These are phyloP conservation scores for Leucopsar rothschildi DNA, from an alignment of 2,113 vertebrate species.

Conservation along the genomic window DNA sequence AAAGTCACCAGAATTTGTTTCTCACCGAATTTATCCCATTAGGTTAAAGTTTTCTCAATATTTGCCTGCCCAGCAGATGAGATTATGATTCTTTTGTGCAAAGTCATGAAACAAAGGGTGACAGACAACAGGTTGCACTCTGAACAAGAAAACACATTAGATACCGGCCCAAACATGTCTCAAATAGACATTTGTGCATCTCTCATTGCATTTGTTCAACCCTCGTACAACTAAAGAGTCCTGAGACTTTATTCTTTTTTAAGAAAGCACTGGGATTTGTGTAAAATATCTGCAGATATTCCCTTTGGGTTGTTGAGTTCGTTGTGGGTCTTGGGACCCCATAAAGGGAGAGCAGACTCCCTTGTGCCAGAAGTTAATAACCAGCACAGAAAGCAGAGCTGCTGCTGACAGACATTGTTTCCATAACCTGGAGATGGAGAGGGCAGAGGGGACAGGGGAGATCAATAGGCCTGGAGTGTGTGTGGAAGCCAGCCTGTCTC, in stretches of 20 bases:
- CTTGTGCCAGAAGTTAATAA: slow-evolving; percentile 19
- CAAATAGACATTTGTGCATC: background rate
- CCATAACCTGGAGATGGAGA: slow-evolving; percentile 23
- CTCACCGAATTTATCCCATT: background rate
- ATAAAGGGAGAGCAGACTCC: background rate
- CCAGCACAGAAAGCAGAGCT: slow-evolving; percentile 9
- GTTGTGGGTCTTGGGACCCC: slow-evolving; percentile 6
- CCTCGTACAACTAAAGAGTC: background rate
- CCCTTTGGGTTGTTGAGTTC: background rate
- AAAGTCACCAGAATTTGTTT: background rate
- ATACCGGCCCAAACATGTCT: background rate
- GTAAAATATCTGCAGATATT: background rate
- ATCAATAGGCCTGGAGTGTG: slow-evolving; percentile 39
- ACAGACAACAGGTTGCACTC: background rate
- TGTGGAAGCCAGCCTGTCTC: background rate
- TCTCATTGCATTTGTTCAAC: background rate
- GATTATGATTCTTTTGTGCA: background rate
- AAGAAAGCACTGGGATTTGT: background rate
- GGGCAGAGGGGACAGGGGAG: slow-evolving; percentile 36
- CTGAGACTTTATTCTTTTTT: background rate
- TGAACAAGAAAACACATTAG: background rate
- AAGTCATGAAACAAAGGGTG: background rate
- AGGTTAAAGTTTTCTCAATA: background rate
- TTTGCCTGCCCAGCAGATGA: background rate
- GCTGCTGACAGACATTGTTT: slow-evolving; percentile 58